Conservation (phyloP, 64 coral and sea anemone species). For the Acropora tenuis region DNA sequence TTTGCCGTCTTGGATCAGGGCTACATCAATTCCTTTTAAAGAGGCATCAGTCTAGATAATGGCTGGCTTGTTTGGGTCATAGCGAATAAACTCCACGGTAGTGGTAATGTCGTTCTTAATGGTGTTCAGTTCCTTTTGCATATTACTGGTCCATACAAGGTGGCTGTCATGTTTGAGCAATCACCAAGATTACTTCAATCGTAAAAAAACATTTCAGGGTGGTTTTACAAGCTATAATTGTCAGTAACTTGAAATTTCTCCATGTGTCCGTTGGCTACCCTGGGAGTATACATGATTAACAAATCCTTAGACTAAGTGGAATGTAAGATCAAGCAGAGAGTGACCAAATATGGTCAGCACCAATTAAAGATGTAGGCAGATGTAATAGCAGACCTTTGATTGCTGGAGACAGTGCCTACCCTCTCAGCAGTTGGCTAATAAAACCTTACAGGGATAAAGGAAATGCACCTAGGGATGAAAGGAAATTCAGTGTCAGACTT, state of each 20-base stretch:
- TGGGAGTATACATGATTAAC: slow-evolving; percentile 55
- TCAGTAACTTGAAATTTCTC: background rate
- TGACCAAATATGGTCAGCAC: background rate
- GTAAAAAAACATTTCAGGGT: slow-evolving; percentile 50
- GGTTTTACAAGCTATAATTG: slow-evolving; percentile 39
- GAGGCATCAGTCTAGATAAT: too few relatives aligned
- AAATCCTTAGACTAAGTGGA: slow-evolving; percentile 1
- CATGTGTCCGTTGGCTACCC: slow-evolving; percentile 34
- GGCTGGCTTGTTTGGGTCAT: too few relatives aligned
- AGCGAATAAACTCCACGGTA: too few relatives aligned
- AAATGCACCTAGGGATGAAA: background rate
- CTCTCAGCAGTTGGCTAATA: slow-evolving; percentile 13
- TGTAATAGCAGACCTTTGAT: background rate
- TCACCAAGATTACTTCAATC: slow-evolving; percentile 42
- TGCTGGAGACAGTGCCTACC: slow-evolving; percentile 61
- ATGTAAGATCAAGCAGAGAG: slow-evolving; percentile 34
- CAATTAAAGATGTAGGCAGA: background rate
- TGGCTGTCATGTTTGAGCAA: background rate
- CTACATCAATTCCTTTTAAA: too few relatives aligned
- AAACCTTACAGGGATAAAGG: slow-evolving; percentile 32
- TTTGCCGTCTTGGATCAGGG: too few relatives aligned
- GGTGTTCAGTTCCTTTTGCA: too few relatives aligned
- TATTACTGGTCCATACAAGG: background rate
- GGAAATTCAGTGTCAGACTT: slow-evolving; percentile 38
- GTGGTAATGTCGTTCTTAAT: too few relatives aligned